Evolutionary conservation across 2,888 invertebrate genomes (phyloP), one percentile per base, ranked within the genome.

Genomic region (Ophion ventricosus): DNA sequence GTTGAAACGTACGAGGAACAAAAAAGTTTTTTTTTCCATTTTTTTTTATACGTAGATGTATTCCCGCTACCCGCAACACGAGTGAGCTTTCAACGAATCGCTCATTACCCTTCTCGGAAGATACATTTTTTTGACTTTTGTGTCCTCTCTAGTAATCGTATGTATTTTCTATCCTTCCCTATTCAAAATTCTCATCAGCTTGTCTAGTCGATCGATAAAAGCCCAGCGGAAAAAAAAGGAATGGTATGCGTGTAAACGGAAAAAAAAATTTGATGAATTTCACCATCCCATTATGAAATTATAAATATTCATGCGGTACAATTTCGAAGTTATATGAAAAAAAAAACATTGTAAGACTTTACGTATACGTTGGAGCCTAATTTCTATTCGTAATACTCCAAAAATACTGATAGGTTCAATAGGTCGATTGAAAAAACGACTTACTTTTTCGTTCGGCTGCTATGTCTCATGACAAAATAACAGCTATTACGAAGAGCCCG

Each of bases 61-160:
- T 72, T 73, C 14, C 61, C n/a, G 17, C 59, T 67, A 49, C 23
- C n/a, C 26, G 23, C 54, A 57, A 72, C 70, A 67, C 61, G 64
- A 57, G 26, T 40, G 56, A 80, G 77, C 66, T 79, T 80, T 80
- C n/a, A 35, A 54, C 17, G 25, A 77, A 81, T n/a, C n/a, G 78
- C 70, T 57, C 20, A 17, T 25, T 26, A n/a, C 56, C 56, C 56
- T 49, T 29, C 17, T 40, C 66, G 29, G 54, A 83, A 77, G 64
- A 86, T 84, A 81, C 85, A 85, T 87, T 87, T 85, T 86, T 84
- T 86, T 59, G 86, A 86, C 85, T 86, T 87, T 57, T 85, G 78
- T 85, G 87, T 87, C 87, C 25, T 70, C 43, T 69, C 76, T 57
- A 35, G 26, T 70, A n/a, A 77, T 74, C 17, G 57, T 59, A 40